Evolutionary conservation across 2,888 invertebrate genomes (phyloP).

Genomic region (Ichneumoninae sp.): DNA sequence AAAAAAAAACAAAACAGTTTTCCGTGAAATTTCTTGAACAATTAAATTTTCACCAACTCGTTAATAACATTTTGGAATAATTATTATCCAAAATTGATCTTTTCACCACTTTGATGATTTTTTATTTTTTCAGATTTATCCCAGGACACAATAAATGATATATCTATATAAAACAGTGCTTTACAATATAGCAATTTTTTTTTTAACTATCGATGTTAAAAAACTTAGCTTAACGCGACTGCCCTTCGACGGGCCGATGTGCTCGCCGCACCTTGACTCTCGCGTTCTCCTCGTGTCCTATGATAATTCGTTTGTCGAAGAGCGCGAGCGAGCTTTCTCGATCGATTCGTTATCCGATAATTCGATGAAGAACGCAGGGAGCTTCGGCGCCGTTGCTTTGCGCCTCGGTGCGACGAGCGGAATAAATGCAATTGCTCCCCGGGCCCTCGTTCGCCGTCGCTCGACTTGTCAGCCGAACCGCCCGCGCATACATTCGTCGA

Average conservation of each 20-base stretch:
- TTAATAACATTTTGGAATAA: no score
- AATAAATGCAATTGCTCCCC: slow-evolving; percentile 29
- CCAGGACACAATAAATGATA: no score
- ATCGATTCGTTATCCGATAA: slow-evolving; percentile 52
- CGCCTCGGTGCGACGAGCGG: slow-evolving; percentile 7
- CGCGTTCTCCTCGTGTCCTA: background rate
- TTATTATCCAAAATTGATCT: no score
- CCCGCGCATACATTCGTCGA: background rate
- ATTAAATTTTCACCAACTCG: no score
- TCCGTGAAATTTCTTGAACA: no score
- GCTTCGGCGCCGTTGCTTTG: background rate
- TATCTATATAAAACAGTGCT: no score
- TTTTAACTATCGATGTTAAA: no score
- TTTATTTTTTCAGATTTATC: no score
- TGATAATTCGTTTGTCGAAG: slow-evolving; percentile 19
- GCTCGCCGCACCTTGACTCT: background rate
- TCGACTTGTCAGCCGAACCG: background rate
- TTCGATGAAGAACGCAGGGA: slow-evolving; percentile 21
- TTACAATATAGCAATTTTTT: no score
- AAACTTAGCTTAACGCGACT: no score
- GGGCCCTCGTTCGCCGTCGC: slow-evolving; percentile 13
- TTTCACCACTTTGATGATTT: no score
- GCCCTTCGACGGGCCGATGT: background rate
- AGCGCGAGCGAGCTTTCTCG: slow-evolving; percentile 13
- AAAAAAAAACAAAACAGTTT: no score